Base-by-base conservation (phyloP, 1,140 invertebrate genomes). In the Trachelipus rathkii region DNA sequence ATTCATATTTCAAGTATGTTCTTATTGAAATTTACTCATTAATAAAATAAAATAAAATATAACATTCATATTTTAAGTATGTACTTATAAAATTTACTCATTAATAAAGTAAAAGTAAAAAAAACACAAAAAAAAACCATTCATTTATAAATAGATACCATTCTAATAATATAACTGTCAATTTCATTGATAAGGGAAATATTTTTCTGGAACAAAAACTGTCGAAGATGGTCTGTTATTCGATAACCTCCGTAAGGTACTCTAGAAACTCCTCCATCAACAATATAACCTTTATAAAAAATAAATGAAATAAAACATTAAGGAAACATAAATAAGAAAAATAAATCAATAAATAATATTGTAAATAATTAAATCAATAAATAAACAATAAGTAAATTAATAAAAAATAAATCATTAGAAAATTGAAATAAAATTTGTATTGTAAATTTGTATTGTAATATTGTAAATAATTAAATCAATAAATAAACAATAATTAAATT, bases 221-320 rank as follows among this genome's bases (percentile, higher is more conserved):
- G 84, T 15, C 82, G 82, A 43, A 89, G 81, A 66, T 87, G 86
- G 70, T 89, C 87, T 44, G 84, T 81, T 44, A 89, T 85, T 81
- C 87, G 86, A 73, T 84, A 83, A 5, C 87, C 88, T 68, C 89
- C 89, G 82, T 88, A 89, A 13, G 88, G 86, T 44, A 87, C 84
- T 23, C 86, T 82, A 21, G 85, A 84, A 0, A 87, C 85, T 44
- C 87, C 87, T 67, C 84, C 84, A 78, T 88, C 86, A 68, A 88
- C 85, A n/a, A 88, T 84, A 81, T 86, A 86, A 60, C 86, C 87
- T 87, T 77, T 60, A 74, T 43, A 77, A 81, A 50, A 76, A 33
- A 33, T 33, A 33, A 33, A 33, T 33, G 6, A 33, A 33, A 33
- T 33, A 3, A 3, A 33, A 33, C 1, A 33, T 3, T 3, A 33